Percentiles rank a stretch among this genome's conserved stretches.
phyloP scores from a whole-genome alignment of 2,113 vertebrate genomes.

The Setophaga petechia region DNA sequence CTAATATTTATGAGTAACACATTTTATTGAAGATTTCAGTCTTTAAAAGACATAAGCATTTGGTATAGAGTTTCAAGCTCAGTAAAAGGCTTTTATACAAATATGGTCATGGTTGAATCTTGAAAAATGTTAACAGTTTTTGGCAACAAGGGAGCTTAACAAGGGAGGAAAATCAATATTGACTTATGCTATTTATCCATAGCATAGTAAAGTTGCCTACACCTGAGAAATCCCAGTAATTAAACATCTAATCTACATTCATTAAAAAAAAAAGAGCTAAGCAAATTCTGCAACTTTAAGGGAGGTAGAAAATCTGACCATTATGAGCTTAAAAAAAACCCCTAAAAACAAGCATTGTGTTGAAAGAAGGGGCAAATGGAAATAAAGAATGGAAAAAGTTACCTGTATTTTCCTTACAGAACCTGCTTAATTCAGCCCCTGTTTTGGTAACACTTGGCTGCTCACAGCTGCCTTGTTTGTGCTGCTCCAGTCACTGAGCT shows the following conservation, averaged over 20 bases:
- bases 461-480: neutral
- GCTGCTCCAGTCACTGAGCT: neutral
- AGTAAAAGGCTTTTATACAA: conserved; percentile 30
- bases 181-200: neutral
- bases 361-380: neutral
- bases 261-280: neutral
- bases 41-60: conserved; percentile 43
- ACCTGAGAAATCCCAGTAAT: conserved; percentile 48
- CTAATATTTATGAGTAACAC: neutral
- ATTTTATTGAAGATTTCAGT: conserved; percentile 48
- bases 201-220: conserved; percentile 33
- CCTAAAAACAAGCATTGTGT: neutral
- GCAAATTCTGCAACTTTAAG: neutral
- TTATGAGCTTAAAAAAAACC: neutral
- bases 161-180: conserved; percentile 17
- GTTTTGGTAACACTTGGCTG: neutral
- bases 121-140: conserved; percentile 47
- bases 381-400: neutral
- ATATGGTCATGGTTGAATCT: conserved; percentile 7
- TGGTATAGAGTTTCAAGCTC: conserved; percentile 39
- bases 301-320: neutral
- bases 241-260: conserved; percentile 9
- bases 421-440: neutral
- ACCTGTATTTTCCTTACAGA: neutral
- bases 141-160: neutral